Evolutionary conservation across 2,113 vertebrate species (phyloP).

Genomic region (Barnardius zonarius): DNA sequence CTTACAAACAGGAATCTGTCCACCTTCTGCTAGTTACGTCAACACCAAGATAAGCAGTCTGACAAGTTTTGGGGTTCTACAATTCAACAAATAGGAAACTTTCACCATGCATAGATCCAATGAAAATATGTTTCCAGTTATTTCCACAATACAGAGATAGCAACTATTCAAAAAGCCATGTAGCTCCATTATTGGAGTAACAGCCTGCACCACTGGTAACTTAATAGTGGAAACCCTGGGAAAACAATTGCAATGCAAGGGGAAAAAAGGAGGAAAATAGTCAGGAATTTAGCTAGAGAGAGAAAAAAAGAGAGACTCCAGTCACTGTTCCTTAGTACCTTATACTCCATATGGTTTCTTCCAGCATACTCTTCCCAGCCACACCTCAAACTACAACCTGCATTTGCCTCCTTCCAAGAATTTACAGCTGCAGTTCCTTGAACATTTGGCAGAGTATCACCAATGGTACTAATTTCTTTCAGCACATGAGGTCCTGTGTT

Average conservation of each 20-base stretch:
- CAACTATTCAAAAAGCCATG: not conserved
- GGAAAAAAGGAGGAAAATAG: fast-evolving
- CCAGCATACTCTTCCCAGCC: not conserved
- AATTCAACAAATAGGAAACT: not conserved
- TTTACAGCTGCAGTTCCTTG: not conserved
- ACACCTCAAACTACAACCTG: not conserved
- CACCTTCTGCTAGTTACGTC: not conserved
- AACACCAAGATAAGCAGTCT: not conserved
- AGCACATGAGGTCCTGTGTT: not conserved
- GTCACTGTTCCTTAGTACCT: not conserved
- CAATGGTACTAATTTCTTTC: fast-evolving
- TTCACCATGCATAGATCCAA: not conserved
- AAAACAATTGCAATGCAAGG: not conserved
- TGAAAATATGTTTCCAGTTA: not conserved
- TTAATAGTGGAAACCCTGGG: not conserved
- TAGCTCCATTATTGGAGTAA: not conserved
- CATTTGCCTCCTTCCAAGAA: not conserved
- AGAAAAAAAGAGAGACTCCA: not conserved
- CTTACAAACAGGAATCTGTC: not conserved
- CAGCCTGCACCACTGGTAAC: not conserved
- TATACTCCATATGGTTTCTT: not conserved
- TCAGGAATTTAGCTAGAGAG: not conserved
- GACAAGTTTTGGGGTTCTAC: not conserved
- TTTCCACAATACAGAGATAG: not conserved
- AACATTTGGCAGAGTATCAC: fast-evolving